Evolutionary conservation across 2,797 vertebrate species (phyloP).

Genomic region (Rousettus madagascariensis): DNA sequence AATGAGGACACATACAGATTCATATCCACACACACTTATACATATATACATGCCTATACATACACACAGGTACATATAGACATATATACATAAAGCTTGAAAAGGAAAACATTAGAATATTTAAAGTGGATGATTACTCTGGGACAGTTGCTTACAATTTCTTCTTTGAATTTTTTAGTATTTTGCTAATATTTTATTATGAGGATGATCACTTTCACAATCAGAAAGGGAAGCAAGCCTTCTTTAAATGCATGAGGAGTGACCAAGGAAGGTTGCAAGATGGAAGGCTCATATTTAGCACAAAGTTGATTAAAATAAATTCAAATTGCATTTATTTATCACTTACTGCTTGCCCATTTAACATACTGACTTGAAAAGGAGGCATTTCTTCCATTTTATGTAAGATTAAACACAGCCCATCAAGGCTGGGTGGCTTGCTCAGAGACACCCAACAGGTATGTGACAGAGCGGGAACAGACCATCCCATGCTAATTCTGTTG

Average conservation of each 20-base stretch:
- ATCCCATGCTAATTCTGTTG: neutral
- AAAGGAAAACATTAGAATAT: neutral
- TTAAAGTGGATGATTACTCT: neutral
- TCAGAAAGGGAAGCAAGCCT: neutral
- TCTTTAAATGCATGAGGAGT: neutral
- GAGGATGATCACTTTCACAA: neutral
- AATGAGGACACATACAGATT: neutral
- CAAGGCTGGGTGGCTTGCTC: neutral
- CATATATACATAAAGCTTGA: neutral
- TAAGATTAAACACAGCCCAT: neutral
- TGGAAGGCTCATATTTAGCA: neutral
- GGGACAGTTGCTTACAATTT: neutral
- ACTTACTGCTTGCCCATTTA: neutral
- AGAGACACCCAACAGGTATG: neutral
- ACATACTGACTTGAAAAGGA: neutral
- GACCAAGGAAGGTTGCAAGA: neutral
- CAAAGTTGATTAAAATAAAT: neutral
- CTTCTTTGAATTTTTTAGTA: neutral
- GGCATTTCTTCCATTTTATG: neutral
- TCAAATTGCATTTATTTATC: neutral
- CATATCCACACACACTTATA: rapidly evolving
- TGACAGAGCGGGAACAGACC: neutral
- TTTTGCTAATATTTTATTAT: neutral
- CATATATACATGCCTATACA: rapidly evolving
- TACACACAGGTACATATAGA: neutral